Evolutionary conservation across 2,797 vertebrate genomes (phyloP), one percentile per base, ranked within the genome.

Genomic region (Bryconaethiops microstoma): DNA sequence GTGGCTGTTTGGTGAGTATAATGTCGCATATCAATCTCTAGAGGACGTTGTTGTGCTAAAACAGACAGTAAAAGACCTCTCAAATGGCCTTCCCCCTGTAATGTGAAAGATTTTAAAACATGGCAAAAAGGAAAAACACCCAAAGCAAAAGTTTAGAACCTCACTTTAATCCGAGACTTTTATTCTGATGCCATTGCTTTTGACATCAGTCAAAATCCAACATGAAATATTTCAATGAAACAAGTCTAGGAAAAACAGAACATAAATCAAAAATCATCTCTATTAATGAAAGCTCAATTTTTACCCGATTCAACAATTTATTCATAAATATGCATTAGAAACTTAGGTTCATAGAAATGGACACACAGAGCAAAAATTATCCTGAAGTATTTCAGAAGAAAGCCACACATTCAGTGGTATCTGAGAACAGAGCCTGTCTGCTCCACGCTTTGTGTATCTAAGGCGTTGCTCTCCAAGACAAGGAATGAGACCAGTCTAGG

Each of bases 401-500:
- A 67, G 64, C 29, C 23, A 4, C 62, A 67, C 64, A 40, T n/a
- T 67, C 39, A 42, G 64, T 67, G 64, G 60, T 62, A 60, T 62
- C 17, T 14, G 29, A 40, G 13, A 39, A 35, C 29, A 40, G 64
- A 67, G 5, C 64, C 64, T 0, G 64, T 42, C 64, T 42, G 35
- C 35, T 67, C 64, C 8, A 17, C 5, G 7, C 1, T 40, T 40
- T 65, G 63, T 65, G 17, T 65, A 40, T 16, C 8, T 19, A 67
- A 67, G 64, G 64, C 64, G 35, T 35, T 64, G n/a, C 14, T 67
- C 64, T 67, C 39, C 64, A 35, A 67, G 64, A 42, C 29, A 67
- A 13, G 17, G 29, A 64, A 0, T 12, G 0, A 35, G 29, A 1
- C 12, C 8, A 17, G 62, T 39, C 23, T 7, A 64, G 64, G 64